Percentiles rank a stretch among this genome's conserved stretches.
phyloP scores from a whole-genome alignment of 2,113 vertebrate genomes.

The Pituophis catenifer region DNA sequence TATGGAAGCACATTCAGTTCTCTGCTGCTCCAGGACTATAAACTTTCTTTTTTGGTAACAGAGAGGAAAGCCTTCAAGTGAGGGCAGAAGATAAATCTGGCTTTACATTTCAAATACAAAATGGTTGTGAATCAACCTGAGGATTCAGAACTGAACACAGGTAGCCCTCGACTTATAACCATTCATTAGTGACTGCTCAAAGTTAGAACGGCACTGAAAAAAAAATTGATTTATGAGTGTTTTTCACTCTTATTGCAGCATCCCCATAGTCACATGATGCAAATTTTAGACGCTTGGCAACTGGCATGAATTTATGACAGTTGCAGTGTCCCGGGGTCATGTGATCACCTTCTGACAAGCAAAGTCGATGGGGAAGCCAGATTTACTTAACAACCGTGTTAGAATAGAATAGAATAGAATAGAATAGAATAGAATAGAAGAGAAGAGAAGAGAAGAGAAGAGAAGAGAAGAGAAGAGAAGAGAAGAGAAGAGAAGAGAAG shows the following conservation, averaged over 20 bases:
- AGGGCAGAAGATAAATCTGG: background rate
- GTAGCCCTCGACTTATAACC: background rate
- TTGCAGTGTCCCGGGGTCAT: background rate
- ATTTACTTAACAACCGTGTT: background rate
- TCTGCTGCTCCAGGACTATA: background rate
- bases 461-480: too few relatives aligned
- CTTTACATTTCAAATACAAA: background rate
- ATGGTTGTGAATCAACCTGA: background rate
- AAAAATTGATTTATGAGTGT: background rate
- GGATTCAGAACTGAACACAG: background rate
- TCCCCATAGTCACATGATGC: background rate
- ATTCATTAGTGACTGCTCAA: background rate
- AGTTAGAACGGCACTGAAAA: background rate
- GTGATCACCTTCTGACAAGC: background rate
- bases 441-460: too few relatives aligned
- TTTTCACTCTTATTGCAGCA: background rate
- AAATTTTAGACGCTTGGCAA: background rate
- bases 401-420: too few relatives aligned
- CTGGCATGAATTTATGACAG: background rate
- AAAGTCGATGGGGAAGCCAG: background rate
- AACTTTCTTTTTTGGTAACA: background rate
- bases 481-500: too few relatives aligned
- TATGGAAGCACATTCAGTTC: background rate
- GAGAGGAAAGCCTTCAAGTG: background rate
- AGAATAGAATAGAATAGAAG: too few relatives aligned